phyloP scores from a whole-genome alignment of 2,888 invertebrate species.

The Conomelus anceps region DNA sequence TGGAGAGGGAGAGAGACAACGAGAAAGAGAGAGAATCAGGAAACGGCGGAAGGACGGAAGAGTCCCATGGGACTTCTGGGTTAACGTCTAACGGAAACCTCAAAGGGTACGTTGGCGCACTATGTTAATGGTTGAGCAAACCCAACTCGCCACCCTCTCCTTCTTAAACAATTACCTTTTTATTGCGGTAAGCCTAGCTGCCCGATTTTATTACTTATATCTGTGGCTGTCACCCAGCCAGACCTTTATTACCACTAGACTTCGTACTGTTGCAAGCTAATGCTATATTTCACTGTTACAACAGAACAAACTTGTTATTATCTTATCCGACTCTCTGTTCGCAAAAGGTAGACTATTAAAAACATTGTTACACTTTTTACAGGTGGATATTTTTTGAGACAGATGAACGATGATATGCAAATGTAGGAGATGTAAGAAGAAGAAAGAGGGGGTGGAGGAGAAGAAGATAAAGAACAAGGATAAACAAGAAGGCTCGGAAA shows the following conservation, averaged over 20 bases:
- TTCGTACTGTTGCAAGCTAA: neutral
- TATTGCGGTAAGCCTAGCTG: neutral
- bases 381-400: neutral
- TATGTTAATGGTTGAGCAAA: neutral
- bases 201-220: neutral
- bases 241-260: neutral
- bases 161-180: neutral
- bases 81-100: neutral
- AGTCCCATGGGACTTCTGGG: neutral
- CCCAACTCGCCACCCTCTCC: neutral
- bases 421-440: neutral
- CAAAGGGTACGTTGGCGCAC: neutral
- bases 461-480: neutral
- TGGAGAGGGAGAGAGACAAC: neutral
- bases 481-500: neutral
- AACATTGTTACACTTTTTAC: neutral
- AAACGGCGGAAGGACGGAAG: neutral
- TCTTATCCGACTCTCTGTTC: no score
- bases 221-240: neutral
- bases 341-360: no score
- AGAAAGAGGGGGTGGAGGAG: neutral
- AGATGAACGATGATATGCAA: neutral
- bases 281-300: neutral
- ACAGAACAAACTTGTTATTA: neutral
- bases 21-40: neutral